Base-by-base conservation (phyloP, 2,113 vertebrate genomes). In the Tragulus kanchil region DNA sequence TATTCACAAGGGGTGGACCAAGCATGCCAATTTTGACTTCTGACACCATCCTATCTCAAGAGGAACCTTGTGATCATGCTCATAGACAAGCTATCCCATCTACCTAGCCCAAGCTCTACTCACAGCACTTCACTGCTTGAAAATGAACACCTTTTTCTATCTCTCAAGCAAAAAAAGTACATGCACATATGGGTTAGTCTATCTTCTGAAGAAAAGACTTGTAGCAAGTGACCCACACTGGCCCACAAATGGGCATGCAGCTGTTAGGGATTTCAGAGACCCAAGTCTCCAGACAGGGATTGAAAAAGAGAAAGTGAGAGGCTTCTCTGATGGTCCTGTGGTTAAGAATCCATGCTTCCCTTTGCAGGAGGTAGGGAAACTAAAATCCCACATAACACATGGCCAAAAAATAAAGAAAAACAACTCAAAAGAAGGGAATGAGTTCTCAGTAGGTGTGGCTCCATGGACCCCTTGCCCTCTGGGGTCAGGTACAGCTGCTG, bases 161-260 rank as follows among this genome's bases (percentile, higher is more conserved):
- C 17, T 4, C 4, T 31, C 8, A 81, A 62, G 9, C 13, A 48
- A 21, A 89, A 89, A 79, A 17, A 6, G 3, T 12, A 5, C 3
- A 19, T 5, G 5, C 2, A 67, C 67, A 4, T 26, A 3, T 0
- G 31, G 6, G 1, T 21, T 2, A 14, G 0, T 64, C 17, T 59
- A 4, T 12, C 5, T 87, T 71, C 17, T 11, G 83, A 64, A 83
- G n/a, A 6, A 64, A 71, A 85, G 26, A 21, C 0, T 25, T 16
- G 8, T 45, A 19, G 28, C 36, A 48, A 58, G 25, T 50, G 45
- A 65, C 8, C n/a, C 26, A 11, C 0, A 6, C 8, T 21, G 5
- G 9, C 12, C 10, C 14, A 36, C 19, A 19, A 54, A 6, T 31
- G 3, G 31, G 2, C 9, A 1, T 16, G 14, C 36, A 26, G 8